Base-by-base conservation (phyloP, 1,140 invertebrate species). In the Temnothorax longispinosus region DNA sequence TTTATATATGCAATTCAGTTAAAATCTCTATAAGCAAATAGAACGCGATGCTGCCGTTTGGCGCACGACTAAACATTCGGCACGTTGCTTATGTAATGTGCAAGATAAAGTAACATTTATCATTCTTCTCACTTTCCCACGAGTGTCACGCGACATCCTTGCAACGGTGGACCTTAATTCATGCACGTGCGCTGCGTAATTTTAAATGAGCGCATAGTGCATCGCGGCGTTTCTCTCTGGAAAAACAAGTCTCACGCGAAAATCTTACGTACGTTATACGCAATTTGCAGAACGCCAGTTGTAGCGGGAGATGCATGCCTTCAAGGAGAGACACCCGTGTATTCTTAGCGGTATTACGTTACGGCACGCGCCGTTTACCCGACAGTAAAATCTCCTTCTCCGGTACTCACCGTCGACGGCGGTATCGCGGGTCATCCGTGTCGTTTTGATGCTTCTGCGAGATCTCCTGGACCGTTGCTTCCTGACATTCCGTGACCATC, bases 381-480 rank as follows among this genome's bases (percentile, higher is more conserved):
- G 60, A 82, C 56, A 72, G 41, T 50, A 50, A 82, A 58, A 86
- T 71, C 50, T 71, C 21, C 44, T 44, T 72, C 3, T 32, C 4
- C 44, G 21, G 21, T 52, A 84, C 89, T 89, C 56, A 90, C 89
- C 90, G 18, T 74, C 27, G 15, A 32, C 18, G 15, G 13, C 35
- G 0, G 65, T 65, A 3, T 84, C 60, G 0, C 41, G 44, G 13
- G 56, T 62, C 1, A 67, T 35, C 74, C 41, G 54, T 18, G 54
- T 84, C 27, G 38, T 8, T 8, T 87, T 87, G 0, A 88, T 89
- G 41, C 62, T 90, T 41, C 87, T 91, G 18, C 86, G 85, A 15
- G 89, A 91, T 13, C 85, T 69, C 52, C 80, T 91, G 44, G 90
- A 90, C 0, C 93, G 90, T 52, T 92, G 93, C 38, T 82, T 89